Evolutionary conservation across 2,113 vertebrate species (phyloP).

Genomic region (Muscicapa adusta): DNA sequence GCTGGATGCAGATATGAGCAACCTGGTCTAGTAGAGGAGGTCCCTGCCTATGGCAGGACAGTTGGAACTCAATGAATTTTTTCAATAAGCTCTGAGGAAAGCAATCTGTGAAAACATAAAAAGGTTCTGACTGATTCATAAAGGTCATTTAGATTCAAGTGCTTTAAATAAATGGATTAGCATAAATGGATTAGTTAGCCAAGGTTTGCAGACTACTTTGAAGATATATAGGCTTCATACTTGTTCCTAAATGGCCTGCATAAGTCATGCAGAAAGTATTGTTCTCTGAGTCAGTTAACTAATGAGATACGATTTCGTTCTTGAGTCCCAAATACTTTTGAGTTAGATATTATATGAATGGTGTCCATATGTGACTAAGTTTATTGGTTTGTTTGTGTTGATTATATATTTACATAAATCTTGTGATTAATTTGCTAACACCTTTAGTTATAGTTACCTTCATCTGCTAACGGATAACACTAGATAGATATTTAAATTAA

Average conservation of each 20-base stretch:
- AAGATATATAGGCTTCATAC: neutral
- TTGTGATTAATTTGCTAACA: neutral
- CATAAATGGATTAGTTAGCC: slow-evolving; percentile 18
- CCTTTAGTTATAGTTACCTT: neutral
- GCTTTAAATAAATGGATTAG: slow-evolving; percentile 18
- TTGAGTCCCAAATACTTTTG: neutral
- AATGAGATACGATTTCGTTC: neutral
- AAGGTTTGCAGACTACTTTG: neutral
- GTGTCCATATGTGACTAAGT: neutral
- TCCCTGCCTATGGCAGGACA: accelerated
- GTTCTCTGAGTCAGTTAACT: neutral
- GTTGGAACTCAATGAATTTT: neutral
- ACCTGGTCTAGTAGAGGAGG: neutral
- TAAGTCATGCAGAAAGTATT: neutral
- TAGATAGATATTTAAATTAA: neutral
- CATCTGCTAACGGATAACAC: neutral
- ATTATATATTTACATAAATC: neutral
- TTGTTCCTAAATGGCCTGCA: neutral
- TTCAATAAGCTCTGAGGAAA: neutral
- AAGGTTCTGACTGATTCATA: slow-evolving; percentile 12
- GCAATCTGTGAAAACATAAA: neutral
- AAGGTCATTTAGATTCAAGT: neutral
- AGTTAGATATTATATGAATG: neutral
- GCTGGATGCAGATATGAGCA: neutral
- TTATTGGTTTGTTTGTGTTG: neutral